Conservation (phyloP, 2,113 vertebrate genomes). For the Capricornis sumatraensis region DNA sequence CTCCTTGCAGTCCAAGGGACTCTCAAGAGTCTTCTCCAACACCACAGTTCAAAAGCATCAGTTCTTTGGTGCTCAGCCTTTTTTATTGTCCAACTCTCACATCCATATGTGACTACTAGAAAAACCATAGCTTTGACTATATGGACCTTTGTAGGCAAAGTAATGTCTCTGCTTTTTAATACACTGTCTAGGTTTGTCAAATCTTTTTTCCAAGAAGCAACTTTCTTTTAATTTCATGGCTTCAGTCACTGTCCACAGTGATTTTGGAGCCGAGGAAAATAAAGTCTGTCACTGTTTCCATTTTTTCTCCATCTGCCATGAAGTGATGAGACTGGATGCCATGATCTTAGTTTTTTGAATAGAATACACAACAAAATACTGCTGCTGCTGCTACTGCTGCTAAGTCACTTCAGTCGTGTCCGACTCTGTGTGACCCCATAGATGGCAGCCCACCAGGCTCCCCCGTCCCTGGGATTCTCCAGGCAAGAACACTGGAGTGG, state of each 20-base stretch:
- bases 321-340: background rate
- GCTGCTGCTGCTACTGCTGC: too few relatives aligned
- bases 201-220: background rate
- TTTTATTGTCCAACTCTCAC: background rate
- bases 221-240: background rate
- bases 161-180: background rate
- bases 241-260: background rate
- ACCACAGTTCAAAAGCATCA: background rate
- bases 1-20: background rate
- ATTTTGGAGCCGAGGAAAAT: background rate
- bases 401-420: too few relatives aligned
- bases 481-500: too few relatives aligned
- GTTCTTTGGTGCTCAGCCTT: background rate
- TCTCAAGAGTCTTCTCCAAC: background rate
- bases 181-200: background rate
- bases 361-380: background rate
- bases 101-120: background rate
- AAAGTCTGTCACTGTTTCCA: background rate
- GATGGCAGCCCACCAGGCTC: too few relatives aligned
- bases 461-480: too few relatives aligned
- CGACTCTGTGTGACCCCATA: too few relatives aligned
- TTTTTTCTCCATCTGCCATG: background rate
- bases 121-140: background rate
- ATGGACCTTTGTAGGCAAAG: background rate
- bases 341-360: background rate